phyloP scores from a whole-genome alignment of 2,888 invertebrate species.

The Ecdyonurus torrentis region DNA sequence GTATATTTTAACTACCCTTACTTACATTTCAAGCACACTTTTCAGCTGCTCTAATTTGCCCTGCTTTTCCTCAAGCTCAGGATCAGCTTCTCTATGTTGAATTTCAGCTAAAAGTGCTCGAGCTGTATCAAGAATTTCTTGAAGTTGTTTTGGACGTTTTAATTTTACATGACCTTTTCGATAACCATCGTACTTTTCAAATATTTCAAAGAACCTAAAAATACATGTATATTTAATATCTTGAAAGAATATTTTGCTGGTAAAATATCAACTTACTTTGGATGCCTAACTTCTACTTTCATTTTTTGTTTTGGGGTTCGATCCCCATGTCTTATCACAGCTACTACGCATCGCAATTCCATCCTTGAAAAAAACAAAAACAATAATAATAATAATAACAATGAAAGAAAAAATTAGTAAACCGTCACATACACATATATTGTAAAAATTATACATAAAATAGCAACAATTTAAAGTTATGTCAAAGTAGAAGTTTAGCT shows the following conservation, averaged over 20 bases:
- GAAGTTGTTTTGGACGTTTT: conserved; percentile 91
- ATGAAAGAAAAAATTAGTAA: not conserved
- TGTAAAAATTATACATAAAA: too few species aligned
- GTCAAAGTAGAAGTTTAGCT: too few species aligned
- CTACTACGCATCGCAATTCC: conserved; percentile 86
- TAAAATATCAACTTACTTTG: conserved; percentile 46
- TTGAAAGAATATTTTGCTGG: conserved; percentile 6
- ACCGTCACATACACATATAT: too few species aligned
- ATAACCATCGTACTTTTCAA: conserved; percentile 91
- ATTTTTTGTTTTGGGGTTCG: conserved; percentile 99
- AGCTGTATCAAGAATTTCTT: conserved; percentile 94
- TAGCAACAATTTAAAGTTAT: too few species aligned
- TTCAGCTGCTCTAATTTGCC: conserved; percentile 95
- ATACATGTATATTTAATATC: conserved; percentile 1
- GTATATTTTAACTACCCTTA: conserved; percentile 15
- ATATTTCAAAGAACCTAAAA: conserved; percentile 88
- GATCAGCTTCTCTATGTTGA: conserved; percentile 71
- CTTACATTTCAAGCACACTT: conserved; percentile 97
- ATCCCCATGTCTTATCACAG: conserved; percentile 95
- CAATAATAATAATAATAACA: not conserved
- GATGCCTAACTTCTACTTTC: conserved; percentile 97
- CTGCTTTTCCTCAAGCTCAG: conserved; percentile 91
- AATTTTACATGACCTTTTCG: conserved; percentile 93
- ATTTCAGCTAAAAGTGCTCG: conserved; percentile 78
- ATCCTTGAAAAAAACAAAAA: conserved; percentile 33